Conservation (phyloP, 1,140 invertebrate genomes). For the Scaptomyza graminum region DNA sequence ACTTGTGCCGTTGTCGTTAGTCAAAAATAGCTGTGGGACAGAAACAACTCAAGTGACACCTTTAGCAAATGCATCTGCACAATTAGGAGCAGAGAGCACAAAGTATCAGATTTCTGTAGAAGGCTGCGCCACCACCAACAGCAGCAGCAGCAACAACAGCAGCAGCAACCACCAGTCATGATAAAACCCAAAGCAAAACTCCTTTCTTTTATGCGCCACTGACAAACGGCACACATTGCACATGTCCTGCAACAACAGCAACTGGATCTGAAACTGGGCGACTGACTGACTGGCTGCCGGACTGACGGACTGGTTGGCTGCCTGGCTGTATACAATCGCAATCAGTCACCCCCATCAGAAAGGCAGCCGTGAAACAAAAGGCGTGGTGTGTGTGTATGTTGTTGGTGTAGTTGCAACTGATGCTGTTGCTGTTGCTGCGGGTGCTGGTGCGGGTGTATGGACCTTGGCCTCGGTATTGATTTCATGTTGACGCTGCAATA, state of each 20-base stretch:
- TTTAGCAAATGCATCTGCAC: conserved; percentile 78
- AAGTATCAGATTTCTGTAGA: conserved; percentile 76
- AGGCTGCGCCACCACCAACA: conserved; percentile 39
- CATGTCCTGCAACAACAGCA: conserved; percentile 59
- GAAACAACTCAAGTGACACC: conserved; percentile 70
- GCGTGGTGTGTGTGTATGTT: conserved; percentile 44
- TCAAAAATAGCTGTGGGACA: conserved; percentile 58
- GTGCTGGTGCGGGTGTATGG: conserved; percentile 64
- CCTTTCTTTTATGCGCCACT: conserved; percentile 81
- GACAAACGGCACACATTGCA: conserved; percentile 78
- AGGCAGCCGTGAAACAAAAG: conserved; percentile 76
- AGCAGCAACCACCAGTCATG: conserved; percentile 47
- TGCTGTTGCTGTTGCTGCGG: conserved; percentile 30
- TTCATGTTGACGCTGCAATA: conserved; percentile 82
- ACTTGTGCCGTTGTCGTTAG: conserved; percentile 72
- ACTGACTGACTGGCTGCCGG: conserved; percentile 24
- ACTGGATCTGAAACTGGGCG: conserved; percentile 14
- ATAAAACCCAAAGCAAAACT: conserved; percentile 63
- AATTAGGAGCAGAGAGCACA: conserved; percentile 68
- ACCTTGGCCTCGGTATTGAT: conserved; percentile 79
- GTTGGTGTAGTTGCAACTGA: conserved; percentile 21
- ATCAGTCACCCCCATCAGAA: conserved; percentile 82
- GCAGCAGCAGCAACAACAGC: conserved; percentile 10
- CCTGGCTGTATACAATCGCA: conserved; percentile 63
- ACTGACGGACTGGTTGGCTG: conserved; percentile 32